A percentile compares a stretch with the other conserved stretches of the same genome.
Conservation (phyloP, 2,888 invertebrate genomes). For the Erebia ligea region DNA sequence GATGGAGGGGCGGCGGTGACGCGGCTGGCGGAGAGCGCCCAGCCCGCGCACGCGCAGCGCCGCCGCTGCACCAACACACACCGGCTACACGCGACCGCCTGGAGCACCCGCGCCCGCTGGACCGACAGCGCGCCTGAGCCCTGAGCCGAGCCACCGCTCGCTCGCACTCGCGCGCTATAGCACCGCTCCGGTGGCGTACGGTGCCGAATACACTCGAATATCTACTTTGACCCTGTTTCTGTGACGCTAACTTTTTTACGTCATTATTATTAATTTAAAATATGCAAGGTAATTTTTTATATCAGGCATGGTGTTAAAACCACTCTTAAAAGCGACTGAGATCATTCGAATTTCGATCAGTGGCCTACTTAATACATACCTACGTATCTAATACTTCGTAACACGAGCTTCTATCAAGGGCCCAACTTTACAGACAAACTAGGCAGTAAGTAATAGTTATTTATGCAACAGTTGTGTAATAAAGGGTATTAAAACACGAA, state of each 20-base stretch:
- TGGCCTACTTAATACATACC: no score
- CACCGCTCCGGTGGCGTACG: conserved; percentile 37
- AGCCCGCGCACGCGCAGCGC: conserved; percentile 83
- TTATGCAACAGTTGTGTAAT: no score
- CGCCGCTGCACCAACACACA: conserved; percentile 79
- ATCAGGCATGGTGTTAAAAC: background rate
- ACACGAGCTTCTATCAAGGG: no score
- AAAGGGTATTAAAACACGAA: no score
- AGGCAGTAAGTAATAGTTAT: no score
- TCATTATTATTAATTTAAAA: background rate
- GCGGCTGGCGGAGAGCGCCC: conserved; percentile 80
- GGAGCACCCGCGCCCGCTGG: conserved; percentile 61
- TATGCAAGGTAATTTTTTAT: background rate
- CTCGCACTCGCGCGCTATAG: conserved; percentile 44
- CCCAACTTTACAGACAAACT: no score
- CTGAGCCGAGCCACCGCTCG: conserved; percentile 47
- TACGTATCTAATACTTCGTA: no score
- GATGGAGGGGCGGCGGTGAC: conserved; percentile 86
- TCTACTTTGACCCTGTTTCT: conserved; percentile 10
- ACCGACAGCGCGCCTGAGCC: conserved; percentile 52
- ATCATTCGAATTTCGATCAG: no score
- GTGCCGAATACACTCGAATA: background rate
- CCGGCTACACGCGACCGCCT: conserved; percentile 64
- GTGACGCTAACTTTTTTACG: background rate
- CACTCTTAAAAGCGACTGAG: background rate